phyloP scores from a whole-genome alignment of 37 sponge, comb jelly and placozoan species.

The Agelas oroides region DNA sequence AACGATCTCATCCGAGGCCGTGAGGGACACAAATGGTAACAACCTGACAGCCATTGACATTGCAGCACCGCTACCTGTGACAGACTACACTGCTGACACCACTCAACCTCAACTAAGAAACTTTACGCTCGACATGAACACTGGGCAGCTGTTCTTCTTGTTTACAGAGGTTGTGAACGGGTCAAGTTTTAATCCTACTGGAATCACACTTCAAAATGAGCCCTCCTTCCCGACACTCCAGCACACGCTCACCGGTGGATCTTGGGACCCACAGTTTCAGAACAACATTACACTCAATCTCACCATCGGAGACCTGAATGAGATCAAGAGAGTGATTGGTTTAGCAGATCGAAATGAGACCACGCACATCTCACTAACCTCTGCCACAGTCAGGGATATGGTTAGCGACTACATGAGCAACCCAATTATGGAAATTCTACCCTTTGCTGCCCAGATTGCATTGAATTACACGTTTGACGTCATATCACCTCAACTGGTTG shows the following conservation, averaged over 20 bases:
- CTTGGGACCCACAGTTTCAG: conserved; percentile 43
- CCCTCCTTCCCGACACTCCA: background rate
- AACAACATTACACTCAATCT: conserved; percentile 45
- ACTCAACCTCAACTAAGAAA: conserved; percentile 47
- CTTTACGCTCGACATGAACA: conserved; percentile 76
- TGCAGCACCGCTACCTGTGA: conserved; percentile 6
- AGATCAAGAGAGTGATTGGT: conserved; percentile 73
- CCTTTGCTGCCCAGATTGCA: conserved; percentile 22
- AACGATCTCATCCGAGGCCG: conserved; percentile 29
- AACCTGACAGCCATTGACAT: conserved; percentile 3
- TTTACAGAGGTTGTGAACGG: conserved; percentile 87
- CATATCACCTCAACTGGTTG: conserved; percentile 62
- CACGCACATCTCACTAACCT: conserved; percentile 59
- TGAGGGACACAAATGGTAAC: conserved; percentile 68
- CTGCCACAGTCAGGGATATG: conserved; percentile 70
- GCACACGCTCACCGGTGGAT: conserved; percentile 72
- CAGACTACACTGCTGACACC: conserved; percentile 47
- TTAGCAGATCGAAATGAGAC: conserved; percentile 56
- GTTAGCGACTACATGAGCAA: conserved; percentile 45
- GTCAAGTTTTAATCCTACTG: conserved; percentile 65
- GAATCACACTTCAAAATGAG: conserved; percentile 48
- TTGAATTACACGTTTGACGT: conserved; percentile 61
- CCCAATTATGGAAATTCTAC: conserved; percentile 26
- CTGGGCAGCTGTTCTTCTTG: conserved; percentile 47
- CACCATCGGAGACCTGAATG: conserved; percentile 75